These are phyloP conservation scores for Lamprotornis superbus DNA, from an alignment of 2,113 vertebrate species.

Conservation along the genomic window DNA sequence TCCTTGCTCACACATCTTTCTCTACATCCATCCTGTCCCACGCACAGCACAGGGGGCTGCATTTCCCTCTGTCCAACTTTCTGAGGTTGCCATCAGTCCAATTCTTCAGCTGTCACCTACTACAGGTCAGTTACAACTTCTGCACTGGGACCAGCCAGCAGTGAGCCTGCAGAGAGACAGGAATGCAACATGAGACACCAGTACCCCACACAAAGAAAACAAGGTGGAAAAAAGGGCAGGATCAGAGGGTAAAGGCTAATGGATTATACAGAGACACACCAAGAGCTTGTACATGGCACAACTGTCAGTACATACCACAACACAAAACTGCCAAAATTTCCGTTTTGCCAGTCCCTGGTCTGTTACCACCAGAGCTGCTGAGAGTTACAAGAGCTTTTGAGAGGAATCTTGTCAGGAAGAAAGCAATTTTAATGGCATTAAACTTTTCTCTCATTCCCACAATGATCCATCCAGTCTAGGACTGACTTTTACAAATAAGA, in stretches of 20 bases:
- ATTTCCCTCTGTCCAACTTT: not conserved
- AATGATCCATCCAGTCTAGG: not conserved
- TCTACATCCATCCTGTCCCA: not conserved
- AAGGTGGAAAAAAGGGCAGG: not conserved
- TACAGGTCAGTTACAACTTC: not conserved
- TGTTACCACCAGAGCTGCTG: not conserved
- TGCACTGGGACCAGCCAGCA: not conserved
- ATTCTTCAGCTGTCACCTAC: not conserved
- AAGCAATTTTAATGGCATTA: not conserved
- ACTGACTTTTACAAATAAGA: not conserved
- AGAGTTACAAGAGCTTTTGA: not conserved
- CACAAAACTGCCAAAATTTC: not conserved
- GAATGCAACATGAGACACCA: not conserved
- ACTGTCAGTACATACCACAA: not conserved
- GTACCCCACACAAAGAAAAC: not conserved
- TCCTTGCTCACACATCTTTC: not conserved
- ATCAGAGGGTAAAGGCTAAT: not conserved
- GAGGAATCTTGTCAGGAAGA: not conserved
- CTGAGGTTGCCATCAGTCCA: not conserved
- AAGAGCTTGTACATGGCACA: not conserved
- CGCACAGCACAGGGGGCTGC: not conserved
- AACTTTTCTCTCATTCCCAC: not conserved
- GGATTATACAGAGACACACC: not conserved
- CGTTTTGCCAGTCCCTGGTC: not conserved
- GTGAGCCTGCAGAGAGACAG: fast-evolving